A percentile compares a stretch with the other conserved stretches of the same genome.
These are phyloP conservation scores for Trachelus stipa DNA, from an alignment of 2,888 invertebrate genomes.

Conservation along the genomic window DNA sequence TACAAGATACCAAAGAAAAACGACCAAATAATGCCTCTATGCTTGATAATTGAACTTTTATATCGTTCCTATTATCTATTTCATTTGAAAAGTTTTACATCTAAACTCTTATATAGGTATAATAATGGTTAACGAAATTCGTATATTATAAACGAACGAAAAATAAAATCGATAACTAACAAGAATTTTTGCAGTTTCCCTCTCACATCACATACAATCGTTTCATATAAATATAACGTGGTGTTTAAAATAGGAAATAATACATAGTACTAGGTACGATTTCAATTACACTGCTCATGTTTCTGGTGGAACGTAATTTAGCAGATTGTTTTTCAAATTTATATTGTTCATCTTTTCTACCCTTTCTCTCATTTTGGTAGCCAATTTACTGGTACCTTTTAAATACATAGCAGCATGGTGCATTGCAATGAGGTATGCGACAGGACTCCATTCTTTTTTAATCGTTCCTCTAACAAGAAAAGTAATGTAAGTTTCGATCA, in stretches of 20 bases:
- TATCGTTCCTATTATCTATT: slow-evolving; percentile 11
- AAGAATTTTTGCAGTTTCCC: no score
- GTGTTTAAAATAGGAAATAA: neutral
- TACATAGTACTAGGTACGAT: neutral
- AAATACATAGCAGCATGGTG: slow-evolving; percentile 76
- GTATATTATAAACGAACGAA: neutral
- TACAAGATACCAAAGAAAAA: neutral
- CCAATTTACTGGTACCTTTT: slow-evolving; percentile 49
- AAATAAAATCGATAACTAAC: neutral
- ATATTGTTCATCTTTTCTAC: slow-evolving; percentile 42
- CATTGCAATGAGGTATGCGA: slow-evolving; percentile 76
- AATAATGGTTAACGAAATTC: neutral
- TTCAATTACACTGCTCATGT: neutral
- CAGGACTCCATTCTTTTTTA: slow-evolving; percentile 69
- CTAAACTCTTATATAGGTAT: slow-evolving; percentile 16
- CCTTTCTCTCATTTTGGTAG: slow-evolving; percentile 47
- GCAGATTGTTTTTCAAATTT: slow-evolving; percentile 36
- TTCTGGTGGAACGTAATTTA: slow-evolving; percentile 48
- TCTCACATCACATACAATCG: neutral
- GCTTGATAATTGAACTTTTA: slow-evolving; percentile 13
- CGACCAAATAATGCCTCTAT: slow-evolving; percentile 22
- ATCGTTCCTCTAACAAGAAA: slow-evolving; percentile 74
- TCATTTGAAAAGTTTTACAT: slow-evolving; percentile 18
- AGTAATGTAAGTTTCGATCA: slow-evolving; percentile 80
- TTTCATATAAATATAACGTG: neutral